Evolutionary conservation across 2,797 vertebrate species (phyloP), one percentile per base, ranked within the genome.

Genomic region (Chromobotia macracanthus): DNA sequence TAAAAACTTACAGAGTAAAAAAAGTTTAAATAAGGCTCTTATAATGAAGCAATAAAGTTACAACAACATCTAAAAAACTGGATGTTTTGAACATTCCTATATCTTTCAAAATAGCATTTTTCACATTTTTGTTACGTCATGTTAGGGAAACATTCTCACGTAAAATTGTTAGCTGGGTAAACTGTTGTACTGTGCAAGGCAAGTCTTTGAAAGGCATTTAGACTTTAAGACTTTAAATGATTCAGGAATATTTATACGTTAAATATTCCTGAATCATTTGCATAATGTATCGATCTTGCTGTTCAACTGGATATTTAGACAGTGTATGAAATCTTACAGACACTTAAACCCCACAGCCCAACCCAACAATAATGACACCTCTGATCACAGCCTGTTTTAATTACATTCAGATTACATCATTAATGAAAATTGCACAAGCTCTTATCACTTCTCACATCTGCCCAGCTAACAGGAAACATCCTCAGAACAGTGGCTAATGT

Each of bases 381-480:
- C 46, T 50, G 60, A 61, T 61, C n/a, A 51, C 66, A 77, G 55
- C 44, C 19, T 44, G 7, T 38, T 23, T 25, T 66, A 15, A 65
- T 65, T 55, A 23, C 13, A 65, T 66, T 75, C 16, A 44, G 10
- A 55, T 66, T 7, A 19, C 51, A 65, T 21, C 23, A 35, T 41
- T 38, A 61, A 50, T 21, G 25, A 70, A 61, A 23, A 77, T 55
- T 60, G 50, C 66, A 56, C 13, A 3, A 76, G 21, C 63, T 66
- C 35, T 46, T 18, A 65, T 75, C 16, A 31, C 31, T 31, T 21
- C 31, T 55, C 19, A 10, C 46, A 21, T 50, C 31, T 31, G 31
- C 31, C 31, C 31, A 31, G 31, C n/a, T 28, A 16, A 60, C 15
- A 12, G 46, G 38, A 61, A 31, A 72, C 16, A 8, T 55, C 60